Base-by-base conservation (phyloP, 2,113 vertebrate species). In the Pipra filicauda region DNA sequence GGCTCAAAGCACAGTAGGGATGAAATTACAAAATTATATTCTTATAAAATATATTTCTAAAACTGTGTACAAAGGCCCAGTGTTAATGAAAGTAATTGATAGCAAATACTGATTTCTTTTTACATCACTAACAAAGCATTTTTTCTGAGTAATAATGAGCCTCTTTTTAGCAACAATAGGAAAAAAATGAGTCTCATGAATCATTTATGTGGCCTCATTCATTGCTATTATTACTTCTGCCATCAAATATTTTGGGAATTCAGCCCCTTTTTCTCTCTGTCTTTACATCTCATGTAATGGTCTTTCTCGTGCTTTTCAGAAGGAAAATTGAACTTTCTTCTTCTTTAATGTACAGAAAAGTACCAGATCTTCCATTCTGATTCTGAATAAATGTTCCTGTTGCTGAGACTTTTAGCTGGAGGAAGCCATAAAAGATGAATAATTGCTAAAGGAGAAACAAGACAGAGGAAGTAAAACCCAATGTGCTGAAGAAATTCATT, bases 11-110 rank as follows among this genome's bases (percentile, higher is more conserved):
- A 95, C 92, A 65, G 93, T 96, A 85, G 86, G 92, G 73, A 92
- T 94, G 85, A 95, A 96, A 96, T 96, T 93, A 82, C 70, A 89
- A 95, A 97, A 97, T 95, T 93, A 95, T 93, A 94, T 96, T 96
- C 88, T 93, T 96, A 96, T 79, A 92, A 97, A 96, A 96, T 92
- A 62, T 94, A 91, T 96, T 94, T 94, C 92, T 87, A 87, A 94
- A 93, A 87, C 80, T 91, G 54, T 92, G 66, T 93, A 92, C 70
- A 93, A 94, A 95, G 44, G 66, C 76, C 87, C 22, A 57, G 52
- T 93, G 85, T 91, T 96, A 96, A 96, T 96, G 95, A 93, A 96
- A 93, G 85, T 96, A 96, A 97, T 96, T 96, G 95, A 96, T 97
- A 93, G 91, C 90, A 96, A 96, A 95, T 94, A 93, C 96, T 93